Evolutionary conservation across 2,888 invertebrate genomes (phyloP), one percentile per base, ranked within the genome.

Genomic region (Psylliodes chrysocephalus): DNA sequence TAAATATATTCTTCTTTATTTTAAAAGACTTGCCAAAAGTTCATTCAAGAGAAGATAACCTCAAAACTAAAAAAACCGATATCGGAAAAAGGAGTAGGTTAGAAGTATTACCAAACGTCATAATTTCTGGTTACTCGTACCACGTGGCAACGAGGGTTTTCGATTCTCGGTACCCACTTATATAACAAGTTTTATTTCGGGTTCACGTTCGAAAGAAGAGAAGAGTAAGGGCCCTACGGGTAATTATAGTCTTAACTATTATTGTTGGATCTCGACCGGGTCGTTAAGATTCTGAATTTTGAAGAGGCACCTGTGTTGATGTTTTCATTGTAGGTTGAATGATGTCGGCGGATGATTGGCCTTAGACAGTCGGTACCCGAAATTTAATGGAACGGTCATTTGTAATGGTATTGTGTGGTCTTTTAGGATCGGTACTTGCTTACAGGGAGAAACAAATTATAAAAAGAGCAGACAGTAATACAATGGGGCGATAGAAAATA

Each of bases 161-260:
- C 19, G 33, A 19, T 49, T 47, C 59, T 53, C 49, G 42, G 51
- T 54, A 53, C 38, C 54, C 54, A 40, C 38, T 64, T 60, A 60
- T 64, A 60, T 53, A 60, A 64, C 64, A 22, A 63, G 63, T 64
- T 63, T 63, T 64, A 46, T 56, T 56, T 56, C 19, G 35, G 56
- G 46, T 56, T 33, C 47, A 40, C 19, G 46, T 47, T 33, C 17
- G 14, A 46, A 35, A 56, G 33, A 38, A 8, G 19, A 44, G 42
- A 33, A 56, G 44, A 55, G 30, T 18, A 44, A 15, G 18, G n/a
- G 25, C 56, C 56, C 56, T 56, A 46, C 17, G 46, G 56, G 56
- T 56, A 56, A 46, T 56, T 22, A 56, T 46, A 14, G 33, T 47
- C 56, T 56, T 46, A 56, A 56, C 25, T 30, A 56, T 47, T 56